A percentile compares a stretch with the other conserved stretches of the same genome.
These are phyloP conservation scores for Limnodromus scolopaceus DNA, from an alignment of 2,797 vertebrate genomes.

Conservation along the genomic window DNA sequence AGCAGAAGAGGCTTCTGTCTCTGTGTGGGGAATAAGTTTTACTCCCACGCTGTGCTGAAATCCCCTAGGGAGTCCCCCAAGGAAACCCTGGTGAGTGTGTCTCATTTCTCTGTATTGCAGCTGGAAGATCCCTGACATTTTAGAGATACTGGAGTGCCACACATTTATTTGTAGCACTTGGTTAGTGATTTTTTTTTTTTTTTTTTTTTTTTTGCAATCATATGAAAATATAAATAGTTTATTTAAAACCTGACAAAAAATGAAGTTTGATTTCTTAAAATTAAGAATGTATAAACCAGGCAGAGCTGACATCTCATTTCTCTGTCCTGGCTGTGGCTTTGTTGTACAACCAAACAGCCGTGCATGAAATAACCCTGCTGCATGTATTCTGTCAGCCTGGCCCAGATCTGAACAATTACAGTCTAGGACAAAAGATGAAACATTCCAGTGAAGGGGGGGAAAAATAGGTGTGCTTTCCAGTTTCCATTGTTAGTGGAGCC, in stretches of 20 bases:
- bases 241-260: background rate
- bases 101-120: background rate
- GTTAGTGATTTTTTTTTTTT: background rate
- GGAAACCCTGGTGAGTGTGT: background rate
- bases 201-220: background rate
- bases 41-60: background rate
- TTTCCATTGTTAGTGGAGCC: background rate
- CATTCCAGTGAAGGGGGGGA: background rate
- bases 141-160: background rate
- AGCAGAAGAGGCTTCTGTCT: background rate
- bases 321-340: background rate
- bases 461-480: background rate
- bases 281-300: background rate
- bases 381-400: background rate
- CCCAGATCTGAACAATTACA: background rate
- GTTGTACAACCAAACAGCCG: background rate
- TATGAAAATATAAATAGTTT: background rate
- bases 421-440: background rate
- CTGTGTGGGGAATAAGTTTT: background rate
- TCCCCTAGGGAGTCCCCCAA: background rate
- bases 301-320: background rate
- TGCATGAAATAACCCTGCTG: background rate
- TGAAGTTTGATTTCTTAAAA: background rate
- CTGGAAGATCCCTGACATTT: background rate
- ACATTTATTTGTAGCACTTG: background rate